Conservation (phyloP, 2,888 invertebrate species). For the Lumbricus terrestris region DNA sequence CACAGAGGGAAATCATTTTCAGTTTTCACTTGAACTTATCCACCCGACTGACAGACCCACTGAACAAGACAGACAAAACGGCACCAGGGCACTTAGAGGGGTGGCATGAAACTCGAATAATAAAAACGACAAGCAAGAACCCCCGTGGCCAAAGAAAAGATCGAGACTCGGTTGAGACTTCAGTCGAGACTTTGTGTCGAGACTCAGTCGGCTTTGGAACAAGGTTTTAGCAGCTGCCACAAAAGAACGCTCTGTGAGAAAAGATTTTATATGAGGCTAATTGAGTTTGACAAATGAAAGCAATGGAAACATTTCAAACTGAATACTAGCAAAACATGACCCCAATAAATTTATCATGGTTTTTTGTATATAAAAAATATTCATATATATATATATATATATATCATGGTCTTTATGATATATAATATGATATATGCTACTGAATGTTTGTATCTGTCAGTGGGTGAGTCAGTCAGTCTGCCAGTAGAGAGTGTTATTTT, state of each 20-base stretch:
- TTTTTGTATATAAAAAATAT: not conserved
- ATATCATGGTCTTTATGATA: no score
- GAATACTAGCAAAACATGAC: not conserved
- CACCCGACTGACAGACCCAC: not conserved
- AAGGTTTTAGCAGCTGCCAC: not conserved
- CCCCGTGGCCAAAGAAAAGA: not conserved
- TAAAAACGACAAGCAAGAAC: not conserved
- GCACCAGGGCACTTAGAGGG: not conserved
- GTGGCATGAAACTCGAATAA: not conserved
- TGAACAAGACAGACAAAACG: not conserved
- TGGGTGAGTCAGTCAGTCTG: not conserved
- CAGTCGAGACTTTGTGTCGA: no score
- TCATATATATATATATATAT: no score
- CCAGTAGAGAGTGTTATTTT: not conserved
- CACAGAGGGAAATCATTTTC: not conserved
- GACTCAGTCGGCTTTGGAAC: not conserved
- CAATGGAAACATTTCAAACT: not conserved
- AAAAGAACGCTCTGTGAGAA: not conserved
- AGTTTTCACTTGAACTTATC: conserved; percentile 12
- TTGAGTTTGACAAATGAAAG: not conserved
- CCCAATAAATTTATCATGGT: no score
- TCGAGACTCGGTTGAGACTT: no score
- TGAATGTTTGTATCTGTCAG: no score
- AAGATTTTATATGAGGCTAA: not conserved
- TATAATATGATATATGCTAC: no score